phyloP scores from a whole-genome alignment of 2,888 invertebrate genomes.

The Pseudolycoriella hygida region DNA sequence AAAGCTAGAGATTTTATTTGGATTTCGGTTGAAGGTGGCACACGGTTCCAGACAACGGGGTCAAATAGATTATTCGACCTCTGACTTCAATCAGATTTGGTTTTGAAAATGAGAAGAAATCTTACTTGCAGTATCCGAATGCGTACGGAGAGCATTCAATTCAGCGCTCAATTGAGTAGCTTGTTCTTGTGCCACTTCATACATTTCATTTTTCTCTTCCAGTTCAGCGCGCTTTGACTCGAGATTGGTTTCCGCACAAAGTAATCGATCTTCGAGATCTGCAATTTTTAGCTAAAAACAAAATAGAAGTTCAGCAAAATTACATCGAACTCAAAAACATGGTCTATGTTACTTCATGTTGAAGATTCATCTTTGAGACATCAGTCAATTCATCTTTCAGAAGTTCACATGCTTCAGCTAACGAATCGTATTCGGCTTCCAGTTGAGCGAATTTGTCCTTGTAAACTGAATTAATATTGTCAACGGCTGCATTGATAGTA shows the following conservation, averaged over 20 bases:
- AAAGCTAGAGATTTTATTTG: no score
- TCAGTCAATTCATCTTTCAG: not conserved
- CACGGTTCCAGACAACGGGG: no score
- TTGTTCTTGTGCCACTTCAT: constrained; percentile 26
- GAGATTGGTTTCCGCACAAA: constrained; percentile 24
- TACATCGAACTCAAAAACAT: not conserved
- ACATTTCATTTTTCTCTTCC: constrained; percentile 21
- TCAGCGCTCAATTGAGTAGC: constrained; percentile 23
- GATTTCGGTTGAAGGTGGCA: no score
- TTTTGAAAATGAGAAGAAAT: not conserved
- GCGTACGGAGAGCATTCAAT: constrained; percentile 18
- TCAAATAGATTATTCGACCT: no score
- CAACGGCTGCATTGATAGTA: not conserved
- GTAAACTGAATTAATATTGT: not conserved
- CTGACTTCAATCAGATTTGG: not conserved
- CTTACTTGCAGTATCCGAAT: constrained; percentile 20
- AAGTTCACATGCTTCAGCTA: not conserved
- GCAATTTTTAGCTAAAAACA: constrained; percentile 20
- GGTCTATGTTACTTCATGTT: not conserved
- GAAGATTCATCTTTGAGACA: not conserved
- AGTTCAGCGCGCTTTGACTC: constrained; percentile 22
- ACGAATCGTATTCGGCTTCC: not conserved
- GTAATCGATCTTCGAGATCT: constrained; percentile 22
- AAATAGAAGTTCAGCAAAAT: not conserved
- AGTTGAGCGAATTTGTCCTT: not conserved